These are phyloP conservation scores for Medauroidea extradentata DNA, from an alignment of 1,140 invertebrate genomes.

Conservation along the genomic window DNA sequence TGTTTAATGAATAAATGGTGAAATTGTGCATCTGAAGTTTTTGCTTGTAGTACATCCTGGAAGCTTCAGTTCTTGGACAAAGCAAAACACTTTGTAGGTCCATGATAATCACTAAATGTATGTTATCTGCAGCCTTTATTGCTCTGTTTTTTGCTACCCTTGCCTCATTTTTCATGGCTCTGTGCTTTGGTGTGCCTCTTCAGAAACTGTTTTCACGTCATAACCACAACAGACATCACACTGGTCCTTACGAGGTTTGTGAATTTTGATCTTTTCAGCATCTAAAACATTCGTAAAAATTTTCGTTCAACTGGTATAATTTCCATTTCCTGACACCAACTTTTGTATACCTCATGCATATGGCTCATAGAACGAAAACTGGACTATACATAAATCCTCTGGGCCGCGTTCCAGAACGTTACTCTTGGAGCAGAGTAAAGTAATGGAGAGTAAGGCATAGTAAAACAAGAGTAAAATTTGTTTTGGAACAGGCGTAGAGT, in stretches of 20 bases:
- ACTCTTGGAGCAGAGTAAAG: too few relatives aligned
- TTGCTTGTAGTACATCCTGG: constrained; percentile 14
- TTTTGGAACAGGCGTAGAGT: too few relatives aligned
- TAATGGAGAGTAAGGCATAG: too few relatives aligned
- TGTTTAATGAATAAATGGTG: too few relatives aligned
- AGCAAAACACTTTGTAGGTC: constrained; percentile 17
- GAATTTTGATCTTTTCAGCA: not conserved
- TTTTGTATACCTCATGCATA: too few relatives aligned
- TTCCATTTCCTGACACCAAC: too few relatives aligned
- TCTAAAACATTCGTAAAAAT: constrained; percentile 11
- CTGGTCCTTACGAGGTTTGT: constrained; percentile 9
- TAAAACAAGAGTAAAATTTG: too few relatives aligned
- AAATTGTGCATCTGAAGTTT: too few relatives aligned
- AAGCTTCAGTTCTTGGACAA: constrained; percentile 21
- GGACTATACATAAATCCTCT: constrained; percentile 4
- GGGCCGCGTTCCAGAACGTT: too few relatives aligned
- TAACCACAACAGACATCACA: constrained; percentile 9
- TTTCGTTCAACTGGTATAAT: constrained; percentile 4
- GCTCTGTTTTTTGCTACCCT: constrained; percentile 9
- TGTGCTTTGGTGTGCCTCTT: not conserved
- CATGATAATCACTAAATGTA: constrained; percentile 8
- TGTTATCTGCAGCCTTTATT: constrained; percentile 3
- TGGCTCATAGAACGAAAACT: constrained; percentile 7
- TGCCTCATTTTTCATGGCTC: constrained; percentile 3
- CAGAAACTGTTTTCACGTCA: not conserved